A percentile compares a stretch with the other conserved stretches of the same genome.
Evolutionary conservation across 1,140 invertebrate genomes (phyloP).

Genomic region (Hycleus cichorii): DNA sequence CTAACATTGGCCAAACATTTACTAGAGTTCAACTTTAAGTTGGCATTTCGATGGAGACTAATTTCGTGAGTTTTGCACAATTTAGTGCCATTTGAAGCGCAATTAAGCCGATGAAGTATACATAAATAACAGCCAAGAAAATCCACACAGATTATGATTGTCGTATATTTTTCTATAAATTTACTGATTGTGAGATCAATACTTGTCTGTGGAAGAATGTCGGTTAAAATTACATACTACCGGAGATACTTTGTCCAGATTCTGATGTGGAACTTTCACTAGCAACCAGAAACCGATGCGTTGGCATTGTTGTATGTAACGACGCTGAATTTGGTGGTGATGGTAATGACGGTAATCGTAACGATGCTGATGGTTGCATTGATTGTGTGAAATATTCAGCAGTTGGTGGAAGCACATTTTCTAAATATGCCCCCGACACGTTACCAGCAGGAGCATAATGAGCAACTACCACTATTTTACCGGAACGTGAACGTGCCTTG

Average conservation of each 20-base stretch:
- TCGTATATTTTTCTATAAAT: too few species aligned
- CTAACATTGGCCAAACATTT: too few species aligned
- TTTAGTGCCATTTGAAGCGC: too few species aligned
- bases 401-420: slow-evolving; percentile 65
- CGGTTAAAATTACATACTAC: neutral
- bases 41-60: too few species aligned
- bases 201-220: too few species aligned
- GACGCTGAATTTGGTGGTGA: neutral
- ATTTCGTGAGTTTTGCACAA: too few species aligned
- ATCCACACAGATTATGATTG: too few species aligned
- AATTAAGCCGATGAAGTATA: too few species aligned
- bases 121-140: too few species aligned
- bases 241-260: slow-evolving; percentile 5
- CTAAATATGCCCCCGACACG: slow-evolving; percentile 63
- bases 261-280: slow-evolving; percentile 5
- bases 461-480: slow-evolving; percentile 71
- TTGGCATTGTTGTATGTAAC: neutral
- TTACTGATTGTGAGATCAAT: too few species aligned
- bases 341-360: neutral
- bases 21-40: too few species aligned
- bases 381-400: slow-evolving; percentile 8
- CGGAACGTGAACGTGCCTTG: slow-evolving; percentile 65
- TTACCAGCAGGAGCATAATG: slow-evolving; percentile 76
- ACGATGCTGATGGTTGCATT: neutral
- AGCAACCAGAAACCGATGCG: neutral